These are phyloP conservation scores for Athalia cordata DNA, from an alignment of 2,888 invertebrate genomes.

Conservation along the genomic window DNA sequence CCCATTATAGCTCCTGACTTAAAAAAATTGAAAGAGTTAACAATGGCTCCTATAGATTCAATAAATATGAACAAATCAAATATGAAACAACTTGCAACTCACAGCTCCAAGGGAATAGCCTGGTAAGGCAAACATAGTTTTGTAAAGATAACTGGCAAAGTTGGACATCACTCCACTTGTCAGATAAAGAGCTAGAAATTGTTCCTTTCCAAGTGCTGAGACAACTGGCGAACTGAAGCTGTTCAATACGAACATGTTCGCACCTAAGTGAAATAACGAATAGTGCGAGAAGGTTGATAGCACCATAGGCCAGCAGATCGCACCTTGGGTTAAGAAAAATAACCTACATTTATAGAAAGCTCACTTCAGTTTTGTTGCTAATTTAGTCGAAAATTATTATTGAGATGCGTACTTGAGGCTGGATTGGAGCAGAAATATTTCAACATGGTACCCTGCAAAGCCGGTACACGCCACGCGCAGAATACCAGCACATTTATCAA, in stretches of 20 bases:
- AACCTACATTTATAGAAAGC: slow-evolving; percentile 26
- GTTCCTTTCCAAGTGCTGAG: slow-evolving; percentile 88
- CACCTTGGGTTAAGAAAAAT: slow-evolving; percentile 75
- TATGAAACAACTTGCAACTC: slow-evolving; percentile 72
- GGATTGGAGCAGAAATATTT: slow-evolving; percentile 92
- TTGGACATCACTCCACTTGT: slow-evolving; percentile 92
- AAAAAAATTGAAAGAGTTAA: slow-evolving; percentile 62
- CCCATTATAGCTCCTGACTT: slow-evolving; percentile 98
- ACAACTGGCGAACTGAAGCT: slow-evolving; percentile 85
- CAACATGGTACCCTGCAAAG: slow-evolving; percentile 83
- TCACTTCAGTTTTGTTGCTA: neutral
- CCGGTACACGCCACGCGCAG: slow-evolving; percentile 86
- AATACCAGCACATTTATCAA: slow-evolving; percentile 87
- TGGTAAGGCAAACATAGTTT: slow-evolving; percentile 81
- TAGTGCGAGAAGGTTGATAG: slow-evolving; percentile 97
- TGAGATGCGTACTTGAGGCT: slow-evolving; percentile 79
- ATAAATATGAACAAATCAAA: slow-evolving; percentile 8
- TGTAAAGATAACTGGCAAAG: slow-evolving; percentile 88
- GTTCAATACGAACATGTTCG: slow-evolving; percentile 97
- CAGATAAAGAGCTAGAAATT: slow-evolving; percentile 93
- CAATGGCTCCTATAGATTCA: neutral
- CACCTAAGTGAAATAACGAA: slow-evolving; percentile 88
- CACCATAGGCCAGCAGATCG: slow-evolving; percentile 90
- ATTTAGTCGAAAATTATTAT: slow-evolving; percentile 7
- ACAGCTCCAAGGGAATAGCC: slow-evolving; percentile 95